Percentiles rank a stretch among this genome's conserved stretches.
phyloP scores from a whole-genome alignment of 2,113 vertebrate species.

The Cheirogaleus medius region DNA sequence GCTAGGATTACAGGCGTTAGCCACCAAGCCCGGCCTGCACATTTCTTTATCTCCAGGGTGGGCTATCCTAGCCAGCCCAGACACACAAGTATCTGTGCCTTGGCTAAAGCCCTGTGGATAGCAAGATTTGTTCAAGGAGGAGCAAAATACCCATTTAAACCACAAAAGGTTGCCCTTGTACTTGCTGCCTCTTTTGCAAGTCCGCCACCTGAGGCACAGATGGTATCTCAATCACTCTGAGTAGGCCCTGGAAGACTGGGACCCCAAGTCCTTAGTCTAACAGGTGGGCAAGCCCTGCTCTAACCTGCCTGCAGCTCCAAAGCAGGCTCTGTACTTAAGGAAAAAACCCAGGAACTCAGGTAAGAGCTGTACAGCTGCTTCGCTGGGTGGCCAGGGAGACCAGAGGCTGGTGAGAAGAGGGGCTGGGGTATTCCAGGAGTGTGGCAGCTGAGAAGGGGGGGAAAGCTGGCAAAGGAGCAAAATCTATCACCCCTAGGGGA shows the following conservation, averaged over 20 bases:
- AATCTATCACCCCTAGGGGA: background rate
- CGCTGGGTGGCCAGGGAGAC: background rate
- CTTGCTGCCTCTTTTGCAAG: background rate
- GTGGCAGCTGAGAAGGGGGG: background rate
- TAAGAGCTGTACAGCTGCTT: background rate
- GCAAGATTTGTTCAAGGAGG: background rate
- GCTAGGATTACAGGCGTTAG: no score
- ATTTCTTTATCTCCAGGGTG: background rate
- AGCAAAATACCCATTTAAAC: background rate
- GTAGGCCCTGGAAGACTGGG: background rate
- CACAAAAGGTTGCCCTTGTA: background rate
- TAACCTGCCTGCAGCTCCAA: background rate
- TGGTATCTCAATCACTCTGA: background rate
- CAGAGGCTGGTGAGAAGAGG: background rate
- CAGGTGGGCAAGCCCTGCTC: background rate
- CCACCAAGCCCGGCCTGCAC: no score
- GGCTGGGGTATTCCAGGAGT: background rate
- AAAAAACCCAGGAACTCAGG: background rate
- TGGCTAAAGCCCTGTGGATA: background rate
- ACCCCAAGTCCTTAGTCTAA: background rate
- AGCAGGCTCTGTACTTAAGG: background rate
- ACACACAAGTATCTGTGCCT: background rate
- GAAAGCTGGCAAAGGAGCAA: background rate
- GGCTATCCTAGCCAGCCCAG: background rate
- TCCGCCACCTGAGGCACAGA: background rate